These are phyloP conservation scores for Chrysodeixis includens DNA, from an alignment of 2,888 invertebrate species.

Conservation along the genomic window DNA sequence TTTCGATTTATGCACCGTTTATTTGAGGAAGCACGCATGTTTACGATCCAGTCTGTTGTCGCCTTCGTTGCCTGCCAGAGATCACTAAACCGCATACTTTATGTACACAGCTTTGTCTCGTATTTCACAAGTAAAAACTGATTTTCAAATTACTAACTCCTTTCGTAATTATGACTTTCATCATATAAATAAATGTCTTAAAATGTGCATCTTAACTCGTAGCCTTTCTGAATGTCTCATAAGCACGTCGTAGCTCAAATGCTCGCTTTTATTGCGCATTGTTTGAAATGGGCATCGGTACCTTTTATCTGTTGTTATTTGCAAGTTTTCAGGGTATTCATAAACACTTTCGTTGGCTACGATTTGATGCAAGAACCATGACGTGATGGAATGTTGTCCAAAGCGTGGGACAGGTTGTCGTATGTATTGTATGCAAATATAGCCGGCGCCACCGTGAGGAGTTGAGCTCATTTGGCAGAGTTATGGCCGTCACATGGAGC, in stretches of 20 bases:
- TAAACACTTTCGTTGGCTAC: conserved; percentile 19
- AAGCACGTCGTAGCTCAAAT: conserved; percentile 33
- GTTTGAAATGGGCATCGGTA: conserved; percentile 14
- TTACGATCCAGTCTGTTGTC: conserved; percentile 75
- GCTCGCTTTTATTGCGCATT: conserved; percentile 32
- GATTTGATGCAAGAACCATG: conserved; percentile 32
- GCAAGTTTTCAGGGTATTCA: conserved; percentile 29
- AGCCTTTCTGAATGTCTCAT: not conserved
- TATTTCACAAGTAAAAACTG: conserved; percentile 62
- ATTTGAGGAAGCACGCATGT: conserved; percentile 60
- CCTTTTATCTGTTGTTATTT: conserved; percentile 12
- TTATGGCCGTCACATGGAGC: conserved; percentile 70
- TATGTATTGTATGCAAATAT: conserved; percentile 85
- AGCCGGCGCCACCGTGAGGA: conserved; percentile 70
- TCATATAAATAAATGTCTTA: conserved; percentile 45
- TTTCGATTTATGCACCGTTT: conserved; percentile 61
- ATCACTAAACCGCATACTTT: conserved; percentile 70
- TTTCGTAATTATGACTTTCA: conserved; percentile 30
- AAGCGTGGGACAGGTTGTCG: conserved; percentile 61
- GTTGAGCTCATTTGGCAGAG: conserved; percentile 80
- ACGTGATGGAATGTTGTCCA: conserved; percentile 71
- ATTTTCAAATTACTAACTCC: conserved; percentile 57
- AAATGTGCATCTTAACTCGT: conserved; percentile 57
- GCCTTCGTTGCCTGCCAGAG: conserved; percentile 61
- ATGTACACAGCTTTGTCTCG: conserved; percentile 61